Conservation (phyloP, 2,797 vertebrate genomes). For the Mastacembelus armatus region DNA sequence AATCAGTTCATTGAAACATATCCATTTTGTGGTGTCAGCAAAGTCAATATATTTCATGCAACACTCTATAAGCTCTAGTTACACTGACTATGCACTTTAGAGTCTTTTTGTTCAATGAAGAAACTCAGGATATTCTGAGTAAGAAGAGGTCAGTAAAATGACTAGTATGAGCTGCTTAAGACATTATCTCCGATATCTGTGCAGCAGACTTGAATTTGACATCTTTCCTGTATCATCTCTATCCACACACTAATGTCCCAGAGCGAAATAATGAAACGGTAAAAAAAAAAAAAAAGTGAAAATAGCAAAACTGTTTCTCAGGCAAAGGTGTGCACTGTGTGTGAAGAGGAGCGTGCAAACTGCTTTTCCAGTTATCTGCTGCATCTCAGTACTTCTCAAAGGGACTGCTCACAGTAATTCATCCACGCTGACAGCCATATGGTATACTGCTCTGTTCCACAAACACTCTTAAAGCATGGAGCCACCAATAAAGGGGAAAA, state of each 20-base stretch:
- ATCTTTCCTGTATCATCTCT: slow-evolving; percentile 22
- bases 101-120: slow-evolving; percentile 3
- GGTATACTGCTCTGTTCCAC: slow-evolving; percentile 77
- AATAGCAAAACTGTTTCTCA: too few species aligned
- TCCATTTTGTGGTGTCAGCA: slow-evolving; percentile 7
- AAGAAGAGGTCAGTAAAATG: slow-evolving; percentile 19
- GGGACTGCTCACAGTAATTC: slow-evolving; percentile 66
- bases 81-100: slow-evolving; percentile 18
- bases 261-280: slow-evolving; percentile 49
- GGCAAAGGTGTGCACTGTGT: slow-evolving; percentile 51
- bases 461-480: slow-evolving; percentile 51
- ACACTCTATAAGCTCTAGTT: slow-evolving; percentile 19
- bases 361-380: slow-evolving; percentile 74
- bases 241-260: slow-evolving; percentile 41
- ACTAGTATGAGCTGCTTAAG: slow-evolving; percentile 48
- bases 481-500: slow-evolving; percentile 39
- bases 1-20: slow-evolving; percentile 9
- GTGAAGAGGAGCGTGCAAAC: slow-evolving; percentile 52
- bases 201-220: slow-evolving; percentile 57
- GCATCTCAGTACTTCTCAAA: slow-evolving; percentile 54
- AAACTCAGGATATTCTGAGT: slow-evolving; percentile 20
- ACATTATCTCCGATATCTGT: slow-evolving; percentile 62
- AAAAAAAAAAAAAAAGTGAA: slow-evolving; percentile 29
- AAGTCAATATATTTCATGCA: not conserved
- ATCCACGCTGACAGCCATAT: slow-evolving; percentile 75